Evolutionary conservation across 2,797 vertebrate species (phyloP).

Genomic region (Bovichtus diacanthus): DNA sequence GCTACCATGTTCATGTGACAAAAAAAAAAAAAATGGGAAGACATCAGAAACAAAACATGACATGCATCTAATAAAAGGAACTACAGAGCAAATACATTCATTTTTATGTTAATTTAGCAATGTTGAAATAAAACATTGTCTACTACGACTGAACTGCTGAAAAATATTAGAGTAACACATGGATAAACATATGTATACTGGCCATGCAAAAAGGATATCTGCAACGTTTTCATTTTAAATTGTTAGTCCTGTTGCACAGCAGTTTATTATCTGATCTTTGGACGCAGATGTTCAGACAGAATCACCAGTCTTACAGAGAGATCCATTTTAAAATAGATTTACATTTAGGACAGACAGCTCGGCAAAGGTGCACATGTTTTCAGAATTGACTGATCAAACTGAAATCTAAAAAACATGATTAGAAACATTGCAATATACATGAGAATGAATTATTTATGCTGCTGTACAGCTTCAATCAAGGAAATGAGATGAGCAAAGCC

Average conservation of each 20-base stretch:
- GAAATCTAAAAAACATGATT: constrained; percentile 78
- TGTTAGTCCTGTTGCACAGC: background rate
- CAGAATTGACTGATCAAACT: constrained; percentile 75
- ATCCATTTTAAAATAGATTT: constrained; percentile 44
- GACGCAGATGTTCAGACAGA: constrained; percentile 30
- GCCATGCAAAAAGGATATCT: background rate
- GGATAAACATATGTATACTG: background rate
- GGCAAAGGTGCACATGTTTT: constrained; percentile 74
- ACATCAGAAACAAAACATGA: background rate
- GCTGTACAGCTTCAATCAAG: constrained; percentile 91
- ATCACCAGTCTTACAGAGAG: constrained; percentile 36
- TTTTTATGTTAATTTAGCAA: background rate
- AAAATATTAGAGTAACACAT: background rate
- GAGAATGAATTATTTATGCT: constrained; percentile 91
- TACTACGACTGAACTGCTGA: too few species aligned
- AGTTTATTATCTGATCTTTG: constrained; percentile 20
- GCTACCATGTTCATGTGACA: background rate
- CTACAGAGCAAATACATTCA: background rate
- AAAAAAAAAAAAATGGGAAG: background rate
- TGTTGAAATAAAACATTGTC: background rate
- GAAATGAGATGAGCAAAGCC: constrained; percentile 87
- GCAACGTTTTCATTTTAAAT: constrained; percentile 5
- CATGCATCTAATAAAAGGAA: background rate
- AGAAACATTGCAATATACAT: constrained; percentile 91
- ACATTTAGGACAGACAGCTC: constrained; percentile 52